A percentile compares a stretch with the other conserved stretches of the same genome.
phyloP scores from a whole-genome alignment of 2,797 vertebrate species.

The Gephyroberyx darwinii region DNA sequence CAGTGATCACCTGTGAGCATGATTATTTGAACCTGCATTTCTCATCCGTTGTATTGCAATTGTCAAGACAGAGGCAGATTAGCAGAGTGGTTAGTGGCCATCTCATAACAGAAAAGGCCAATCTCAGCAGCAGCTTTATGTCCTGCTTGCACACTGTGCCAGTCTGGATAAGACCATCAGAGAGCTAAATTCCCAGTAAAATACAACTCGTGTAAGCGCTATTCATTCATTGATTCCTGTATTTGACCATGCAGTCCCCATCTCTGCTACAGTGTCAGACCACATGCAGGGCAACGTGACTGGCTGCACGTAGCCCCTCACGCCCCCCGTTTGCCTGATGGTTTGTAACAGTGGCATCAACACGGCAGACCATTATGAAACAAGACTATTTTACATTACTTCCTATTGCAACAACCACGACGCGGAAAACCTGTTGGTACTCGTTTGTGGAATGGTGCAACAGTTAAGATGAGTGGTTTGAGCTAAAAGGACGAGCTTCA shows the following conservation, averaged over 20 bases:
- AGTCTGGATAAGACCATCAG: accelerated
- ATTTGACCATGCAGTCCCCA: not conserved
- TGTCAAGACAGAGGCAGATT: not conserved
- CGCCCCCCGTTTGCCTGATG: slow-evolving; percentile 28
- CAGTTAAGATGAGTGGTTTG: not conserved
- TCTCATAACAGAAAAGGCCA: slow-evolving; percentile 1
- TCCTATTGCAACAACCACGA: not conserved
- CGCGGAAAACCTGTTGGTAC: not conserved
- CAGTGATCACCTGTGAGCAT: not conserved
- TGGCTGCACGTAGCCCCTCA: slow-evolving; percentile 48
- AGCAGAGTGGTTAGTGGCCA: too few species aligned
- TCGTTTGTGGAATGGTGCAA: not conserved
- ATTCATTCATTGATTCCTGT: not conserved
- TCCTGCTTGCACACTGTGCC: not conserved
- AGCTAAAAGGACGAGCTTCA: not conserved
- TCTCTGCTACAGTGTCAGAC: not conserved
- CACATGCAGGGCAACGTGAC: slow-evolving; percentile 61
- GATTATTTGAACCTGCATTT: not conserved
- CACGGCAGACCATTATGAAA: slow-evolving; percentile 38
- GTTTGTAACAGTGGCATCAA: slow-evolving; percentile 25
- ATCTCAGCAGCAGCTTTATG: not conserved
- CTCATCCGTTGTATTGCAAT: not conserved
- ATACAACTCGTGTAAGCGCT: not conserved
- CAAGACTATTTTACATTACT: not conserved
- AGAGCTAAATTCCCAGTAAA: not conserved